Evolutionary conservation across 2,888 invertebrate genomes (phyloP), one percentile per base, ranked within the genome.

Genomic region (Temnothorax unifasciatus): DNA sequence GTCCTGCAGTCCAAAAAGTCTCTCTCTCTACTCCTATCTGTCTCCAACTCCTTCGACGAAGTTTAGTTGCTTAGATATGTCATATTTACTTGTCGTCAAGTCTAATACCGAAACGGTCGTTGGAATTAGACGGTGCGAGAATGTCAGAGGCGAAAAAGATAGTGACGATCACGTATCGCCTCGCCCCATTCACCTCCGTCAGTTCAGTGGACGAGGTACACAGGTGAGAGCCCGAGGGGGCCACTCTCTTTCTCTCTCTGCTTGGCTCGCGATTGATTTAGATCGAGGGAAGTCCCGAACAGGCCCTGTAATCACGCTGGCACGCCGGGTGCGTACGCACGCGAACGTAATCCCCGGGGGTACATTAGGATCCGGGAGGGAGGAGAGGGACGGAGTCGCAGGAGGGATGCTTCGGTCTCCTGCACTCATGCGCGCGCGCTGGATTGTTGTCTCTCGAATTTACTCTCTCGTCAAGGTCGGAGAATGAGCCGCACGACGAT

Each of bases 221-320:
- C 54, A 64, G 86, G 57, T 64, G 69, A 52, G 71, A 68, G 54
- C 89, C 88, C 71, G 79, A 87, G 87, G 89, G 83, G 69, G 50
- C 63, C 69, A 74, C 74, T 44, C 21, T 47, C 74, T 61, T 34
- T 64, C 63, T 64, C 15, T 77, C 66, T 66, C 54, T n/a, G 15
- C 87, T 75, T 81, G 18, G 15, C 87, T 86, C 86, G 71, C 88
- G 92, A 93, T 92, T 93, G 93, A 93, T 93, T 93, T 93, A 92
- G 92, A 93, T 92, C 92, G 90, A 91, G 90, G 88, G 84, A 69
- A 81, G 79, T 73, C 73, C 41, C 74, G 57, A 83, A 76, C 87
- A 86, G 89, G 91, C 92, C 91, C 93, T 94, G 91, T 94, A 91
- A 94, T 93, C 93, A 92, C 85, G 86, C 81, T 86, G 85, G 86